Conservation (phyloP, 2,888 invertebrate genomes). For the Metopia argyrocephala region DNA sequence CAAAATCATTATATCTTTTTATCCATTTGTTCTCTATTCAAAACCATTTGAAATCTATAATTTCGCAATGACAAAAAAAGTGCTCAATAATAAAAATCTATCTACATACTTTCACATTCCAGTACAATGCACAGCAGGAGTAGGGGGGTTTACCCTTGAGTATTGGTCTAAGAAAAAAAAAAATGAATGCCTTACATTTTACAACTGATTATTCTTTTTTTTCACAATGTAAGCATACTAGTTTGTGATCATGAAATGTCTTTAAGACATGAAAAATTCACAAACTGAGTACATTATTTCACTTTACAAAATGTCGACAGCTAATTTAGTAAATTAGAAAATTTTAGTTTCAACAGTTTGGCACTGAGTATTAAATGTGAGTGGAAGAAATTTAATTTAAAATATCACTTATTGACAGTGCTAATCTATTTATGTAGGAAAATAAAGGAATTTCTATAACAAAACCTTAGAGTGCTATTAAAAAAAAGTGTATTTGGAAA, state of each 20-base stretch:
- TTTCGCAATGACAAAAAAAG: no score
- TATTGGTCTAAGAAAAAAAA: no score
- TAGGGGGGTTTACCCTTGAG: no score
- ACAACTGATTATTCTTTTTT: no score
- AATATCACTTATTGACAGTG: not conserved
- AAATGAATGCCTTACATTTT: no score
- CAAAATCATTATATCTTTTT: no score
- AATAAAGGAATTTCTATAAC: not conserved
- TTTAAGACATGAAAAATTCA: not conserved
- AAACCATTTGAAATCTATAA: no score
- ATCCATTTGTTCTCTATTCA: no score
- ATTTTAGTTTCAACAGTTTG: conserved; percentile 1
- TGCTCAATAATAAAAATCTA: no score
- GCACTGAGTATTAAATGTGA: conserved; percentile 1
- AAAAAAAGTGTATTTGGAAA: conserved; percentile 7
- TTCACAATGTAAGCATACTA: no score
- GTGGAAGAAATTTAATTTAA: not conserved
- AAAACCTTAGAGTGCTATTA: conserved; percentile 19
- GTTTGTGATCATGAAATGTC: conserved; percentile 10
- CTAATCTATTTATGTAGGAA: not conserved
- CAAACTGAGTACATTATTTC: not conserved
- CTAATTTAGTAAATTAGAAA: conserved; percentile 1
- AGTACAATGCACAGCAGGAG: no score
- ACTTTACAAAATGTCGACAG: not conserved
- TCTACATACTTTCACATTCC: no score